Percentiles rank a stretch among this genome's conserved stretches.
phyloP scores from a whole-genome alignment of 2,797 vertebrate species.

The Trachops cirrhosus region DNA sequence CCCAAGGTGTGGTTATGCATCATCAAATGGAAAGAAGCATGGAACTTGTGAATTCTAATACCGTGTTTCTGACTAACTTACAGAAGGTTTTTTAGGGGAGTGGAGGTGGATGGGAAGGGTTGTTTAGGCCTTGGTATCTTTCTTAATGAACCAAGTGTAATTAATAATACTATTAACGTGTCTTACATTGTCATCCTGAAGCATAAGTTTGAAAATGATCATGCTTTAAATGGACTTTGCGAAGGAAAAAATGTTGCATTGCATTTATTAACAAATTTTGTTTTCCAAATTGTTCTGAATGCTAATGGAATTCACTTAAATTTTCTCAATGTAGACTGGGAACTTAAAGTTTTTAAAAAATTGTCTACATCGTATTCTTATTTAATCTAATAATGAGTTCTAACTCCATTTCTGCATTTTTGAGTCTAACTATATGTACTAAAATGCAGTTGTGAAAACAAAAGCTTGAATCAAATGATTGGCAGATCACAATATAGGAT shows the following conservation, averaged over 20 bases:
- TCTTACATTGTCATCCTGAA: background rate
- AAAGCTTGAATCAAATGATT: background rate
- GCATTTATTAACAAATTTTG: background rate
- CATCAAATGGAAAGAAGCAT: slow-evolving; percentile 47
- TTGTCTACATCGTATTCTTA: background rate
- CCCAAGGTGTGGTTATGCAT: slow-evolving; percentile 29
- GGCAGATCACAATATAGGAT: background rate
- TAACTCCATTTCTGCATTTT: background rate
- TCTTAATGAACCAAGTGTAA: background rate
- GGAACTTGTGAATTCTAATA: slow-evolving; percentile 13
- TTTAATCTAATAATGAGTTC: background rate
- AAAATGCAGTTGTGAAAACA: slow-evolving; percentile 9
- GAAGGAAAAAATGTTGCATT: background rate
- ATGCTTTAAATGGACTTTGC: background rate
- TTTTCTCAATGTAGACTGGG: background rate
- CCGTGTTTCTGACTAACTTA: slow-evolving; percentile 46
- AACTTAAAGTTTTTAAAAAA: background rate
- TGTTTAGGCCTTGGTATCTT: background rate
- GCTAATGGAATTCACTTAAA: background rate
- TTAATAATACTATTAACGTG: background rate
- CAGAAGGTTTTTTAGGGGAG: background rate
- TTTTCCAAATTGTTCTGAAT: background rate
- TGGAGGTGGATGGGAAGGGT: background rate
- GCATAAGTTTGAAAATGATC: background rate
- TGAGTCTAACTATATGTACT: background rate